Base-by-base conservation (phyloP, 2,113 vertebrate species). In the Chlamydotis undulata region DNA sequence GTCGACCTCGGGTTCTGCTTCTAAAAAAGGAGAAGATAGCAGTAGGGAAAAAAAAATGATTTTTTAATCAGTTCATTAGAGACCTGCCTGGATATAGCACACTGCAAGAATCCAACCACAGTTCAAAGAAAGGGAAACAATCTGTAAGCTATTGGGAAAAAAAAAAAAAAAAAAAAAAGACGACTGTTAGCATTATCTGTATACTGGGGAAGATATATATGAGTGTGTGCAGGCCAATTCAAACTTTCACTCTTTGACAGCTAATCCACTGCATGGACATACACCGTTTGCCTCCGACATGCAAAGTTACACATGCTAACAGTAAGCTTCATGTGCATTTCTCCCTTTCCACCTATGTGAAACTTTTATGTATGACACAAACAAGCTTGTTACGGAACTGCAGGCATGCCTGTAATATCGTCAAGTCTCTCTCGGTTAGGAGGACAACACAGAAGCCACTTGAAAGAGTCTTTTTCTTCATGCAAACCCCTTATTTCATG, bases 1-100 rank as follows among this genome's bases (percentile, higher is more conserved):
- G 97, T 99, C 98, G 84, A 99, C 98, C 97, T 99, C 98, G 1
- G 99, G 99, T 97, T 99, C 98, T 15, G 98, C 97, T 98, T 99
- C 99, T 99, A 98, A 82, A 97, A 93, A 86, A 82, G 92, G 88
- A 98, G 82, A 97, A 87, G 91, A 95, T 23, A 88, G 83, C 57
- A 73, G 90, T 35, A 87, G 91, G 95, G 81, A 93, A 88, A 97
- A 96, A 96, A 59, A 96, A 91, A 97, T 35, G 6, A 52, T 87
- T 63, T 64, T 65, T 91, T 37, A 75, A 64, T 49, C 41, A 23
- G 60, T 59, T 84, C 67, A 73, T 53, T 22, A 60, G 49, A 95
- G 91, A 71, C 91, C 73, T 47, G 56, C 33, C 71, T 92, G 55
- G 75, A 35, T 11, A 67, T 19, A 94, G 89, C 31, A 88, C n/a